Conservation (phyloP, 1,140 invertebrate genomes). For the Tetragonula clypearis region DNA sequence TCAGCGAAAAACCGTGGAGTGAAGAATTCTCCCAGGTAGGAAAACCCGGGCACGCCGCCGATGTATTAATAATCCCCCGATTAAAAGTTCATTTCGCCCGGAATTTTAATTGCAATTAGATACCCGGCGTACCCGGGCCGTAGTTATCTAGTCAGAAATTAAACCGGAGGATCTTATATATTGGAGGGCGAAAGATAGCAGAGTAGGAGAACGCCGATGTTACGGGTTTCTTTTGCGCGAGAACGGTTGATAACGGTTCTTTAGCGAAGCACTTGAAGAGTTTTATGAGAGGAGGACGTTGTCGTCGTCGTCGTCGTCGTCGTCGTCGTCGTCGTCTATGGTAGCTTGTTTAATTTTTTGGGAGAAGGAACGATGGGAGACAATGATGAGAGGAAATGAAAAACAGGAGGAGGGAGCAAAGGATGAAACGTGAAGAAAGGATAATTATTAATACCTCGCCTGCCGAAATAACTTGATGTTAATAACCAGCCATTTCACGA, state of each 20-base stretch:
- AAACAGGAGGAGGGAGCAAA: not conserved
- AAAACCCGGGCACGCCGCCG: too few species aligned
- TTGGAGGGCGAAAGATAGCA: not conserved
- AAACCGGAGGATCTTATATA: slow-evolving; percentile 29
- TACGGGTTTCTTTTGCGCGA: not conserved
- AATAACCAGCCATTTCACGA: slow-evolving; percentile 35
- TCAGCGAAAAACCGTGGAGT: too few species aligned
- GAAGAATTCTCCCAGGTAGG: too few species aligned
- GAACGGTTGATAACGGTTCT: slow-evolving; percentile 5
- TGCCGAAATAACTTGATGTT: slow-evolving; percentile 18
- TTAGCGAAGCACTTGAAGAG: not conserved
- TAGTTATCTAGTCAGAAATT: slow-evolving; percentile 46
- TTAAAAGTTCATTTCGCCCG: slow-evolving; percentile 48
- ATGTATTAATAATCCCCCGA: slow-evolving; percentile 35
- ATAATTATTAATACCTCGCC: slow-evolving; percentile 23
- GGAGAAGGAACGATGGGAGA: not conserved
- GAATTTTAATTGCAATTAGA: slow-evolving; percentile 52
- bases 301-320: not conserved
- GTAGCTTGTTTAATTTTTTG: slow-evolving; percentile 8
- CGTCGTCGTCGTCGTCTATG: not conserved
- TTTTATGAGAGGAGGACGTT: slow-evolving; percentile 1
- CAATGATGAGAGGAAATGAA: not conserved
- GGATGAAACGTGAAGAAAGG: not conserved
- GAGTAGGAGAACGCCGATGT: not conserved
- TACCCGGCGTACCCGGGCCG: slow-evolving; percentile 1